Conservation (phyloP, 2,888 invertebrate genomes). For the Catocala sponsa region DNA sequence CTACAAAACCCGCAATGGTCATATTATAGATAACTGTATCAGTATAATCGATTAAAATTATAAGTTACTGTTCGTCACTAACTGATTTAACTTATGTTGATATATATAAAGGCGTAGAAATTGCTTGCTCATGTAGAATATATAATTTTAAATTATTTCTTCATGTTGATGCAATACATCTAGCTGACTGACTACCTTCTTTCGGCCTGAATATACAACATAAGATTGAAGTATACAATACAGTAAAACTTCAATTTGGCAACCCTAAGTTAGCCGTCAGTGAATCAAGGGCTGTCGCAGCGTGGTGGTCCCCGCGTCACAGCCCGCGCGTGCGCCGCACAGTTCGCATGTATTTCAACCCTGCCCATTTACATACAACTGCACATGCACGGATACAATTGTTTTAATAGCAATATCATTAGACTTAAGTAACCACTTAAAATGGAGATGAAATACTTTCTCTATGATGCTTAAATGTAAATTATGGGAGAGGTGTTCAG, state of each 20-base stretch:
- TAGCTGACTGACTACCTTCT: too few relatives aligned
- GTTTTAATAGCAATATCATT: slow-evolving; percentile 40
- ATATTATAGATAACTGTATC: too few relatives aligned
- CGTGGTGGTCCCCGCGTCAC: slow-evolving; percentile 85
- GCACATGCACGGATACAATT: slow-evolving; percentile 35
- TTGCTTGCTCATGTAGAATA: too few relatives aligned
- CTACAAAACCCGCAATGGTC: neutral
- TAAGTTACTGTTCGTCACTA: too few relatives aligned
- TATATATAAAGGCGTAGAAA: too few relatives aligned
- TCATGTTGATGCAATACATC: too few relatives aligned
- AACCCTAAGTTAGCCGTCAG: slow-evolving; percentile 72
- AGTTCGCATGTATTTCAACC: slow-evolving; percentile 78
- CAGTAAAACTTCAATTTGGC: slow-evolving; percentile 36
- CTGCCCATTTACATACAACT: slow-evolving; percentile 78
- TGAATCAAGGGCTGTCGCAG: slow-evolving; percentile 84
- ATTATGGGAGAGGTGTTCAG: neutral
- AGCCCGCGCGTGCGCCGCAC: slow-evolving; percentile 77
- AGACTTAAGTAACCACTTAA: slow-evolving; percentile 27
- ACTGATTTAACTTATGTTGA: too few relatives aligned
- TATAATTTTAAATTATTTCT: too few relatives aligned
- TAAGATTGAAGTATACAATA: neutral
- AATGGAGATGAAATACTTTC: neutral
- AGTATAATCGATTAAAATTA: too few relatives aligned
- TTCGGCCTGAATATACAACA: too few relatives aligned
- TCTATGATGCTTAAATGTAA: slow-evolving; percentile 4